Conservation (phyloP, 1,140 invertebrate species). For the Drosophila arizonae region DNA sequence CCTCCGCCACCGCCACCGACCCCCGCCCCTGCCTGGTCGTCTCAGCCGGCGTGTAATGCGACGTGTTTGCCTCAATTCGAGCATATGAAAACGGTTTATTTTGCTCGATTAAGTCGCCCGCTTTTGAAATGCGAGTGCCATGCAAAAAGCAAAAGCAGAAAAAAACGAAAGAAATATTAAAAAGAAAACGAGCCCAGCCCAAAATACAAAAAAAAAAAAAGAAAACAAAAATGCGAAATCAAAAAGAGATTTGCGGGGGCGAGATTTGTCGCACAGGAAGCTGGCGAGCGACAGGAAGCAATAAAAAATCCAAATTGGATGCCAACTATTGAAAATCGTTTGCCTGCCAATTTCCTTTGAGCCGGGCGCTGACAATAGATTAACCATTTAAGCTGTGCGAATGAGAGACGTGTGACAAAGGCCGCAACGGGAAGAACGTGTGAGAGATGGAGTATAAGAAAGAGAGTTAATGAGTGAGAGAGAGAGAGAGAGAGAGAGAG, state of each 20-base stretch:
- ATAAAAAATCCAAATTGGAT: conserved; percentile 58
- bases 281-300: conserved; percentile 66
- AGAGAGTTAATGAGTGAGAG: not conserved
- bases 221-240: conserved; percentile 2
- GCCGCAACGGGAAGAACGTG: not conserved
- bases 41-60: conserved; percentile 61
- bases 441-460: no score
- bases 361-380: conserved; percentile 43
- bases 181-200: conserved; percentile 10
- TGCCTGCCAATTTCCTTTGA: conserved; percentile 45
- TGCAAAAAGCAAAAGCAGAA: conserved; percentile 19
- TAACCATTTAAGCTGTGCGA: conserved; percentile 24
- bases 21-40: not conserved
- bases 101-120: conserved; percentile 81
- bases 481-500: no score
- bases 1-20: not conserved
- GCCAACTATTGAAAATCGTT: conserved; percentile 65
- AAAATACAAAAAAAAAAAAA: not conserved
- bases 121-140: conserved; percentile 67
- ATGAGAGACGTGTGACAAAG: not conserved
- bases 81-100: conserved; percentile 82
- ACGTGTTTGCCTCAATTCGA: conserved; percentile 79
- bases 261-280: conserved; percentile 60
- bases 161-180: not conserved
- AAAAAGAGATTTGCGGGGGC: conserved; percentile 31